Evolutionary conservation across 2,888 invertebrate genomes (phyloP).

Genomic region (Parelbella ahira): DNA sequence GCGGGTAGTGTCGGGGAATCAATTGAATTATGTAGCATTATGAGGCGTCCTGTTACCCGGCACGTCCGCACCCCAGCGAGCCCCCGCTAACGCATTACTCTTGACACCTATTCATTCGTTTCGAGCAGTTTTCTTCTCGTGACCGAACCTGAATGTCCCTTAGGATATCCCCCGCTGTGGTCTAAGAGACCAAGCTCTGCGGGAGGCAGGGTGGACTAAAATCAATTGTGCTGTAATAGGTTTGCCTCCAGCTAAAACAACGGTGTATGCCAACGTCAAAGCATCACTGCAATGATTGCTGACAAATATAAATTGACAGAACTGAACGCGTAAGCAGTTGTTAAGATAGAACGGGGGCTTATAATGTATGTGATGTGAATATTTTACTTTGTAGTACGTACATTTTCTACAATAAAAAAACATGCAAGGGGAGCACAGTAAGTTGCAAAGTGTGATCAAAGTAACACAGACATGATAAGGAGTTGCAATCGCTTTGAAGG

Average conservation of each 20-base stretch:
- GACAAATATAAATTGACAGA: slow-evolving; percentile 76
- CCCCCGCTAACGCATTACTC: slow-evolving; percentile 64
- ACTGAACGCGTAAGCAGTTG: slow-evolving; percentile 65
- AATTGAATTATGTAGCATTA: slow-evolving; percentile 79
- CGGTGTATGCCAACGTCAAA: slow-evolving; percentile 46
- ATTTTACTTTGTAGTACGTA: slow-evolving; percentile 44
- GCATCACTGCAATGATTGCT: slow-evolving; percentile 65
- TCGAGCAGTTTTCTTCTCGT: slow-evolving; percentile 50
- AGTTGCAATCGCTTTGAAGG: slow-evolving; percentile 12
- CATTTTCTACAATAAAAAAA: slow-evolving; percentile 1
- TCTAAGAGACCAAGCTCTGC: slow-evolving; percentile 27
- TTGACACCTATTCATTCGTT: slow-evolving; percentile 72
- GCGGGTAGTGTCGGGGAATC: slow-evolving; percentile 78
- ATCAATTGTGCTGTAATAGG: slow-evolving; percentile 16
- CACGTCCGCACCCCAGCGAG: slow-evolving; percentile 62
- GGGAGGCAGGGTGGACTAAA: slow-evolving; percentile 36
- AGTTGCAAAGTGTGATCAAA: slow-evolving; percentile 13
- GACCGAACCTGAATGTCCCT: slow-evolving; percentile 36
- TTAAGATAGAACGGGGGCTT: slow-evolving; percentile 60
- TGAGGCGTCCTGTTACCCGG: slow-evolving; percentile 70
- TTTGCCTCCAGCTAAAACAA: slow-evolving; percentile 42
- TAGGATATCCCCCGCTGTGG: slow-evolving; percentile 34
- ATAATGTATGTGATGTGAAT: slow-evolving; percentile 66
- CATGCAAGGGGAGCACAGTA: slow-evolving; percentile 1
- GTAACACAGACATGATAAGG: slow-evolving; percentile 25